Percentiles rank a stretch among this genome's conserved stretches.
Evolutionary conservation across 2,888 invertebrate genomes (phyloP).

Genomic region (Chalcis sispes): DNA sequence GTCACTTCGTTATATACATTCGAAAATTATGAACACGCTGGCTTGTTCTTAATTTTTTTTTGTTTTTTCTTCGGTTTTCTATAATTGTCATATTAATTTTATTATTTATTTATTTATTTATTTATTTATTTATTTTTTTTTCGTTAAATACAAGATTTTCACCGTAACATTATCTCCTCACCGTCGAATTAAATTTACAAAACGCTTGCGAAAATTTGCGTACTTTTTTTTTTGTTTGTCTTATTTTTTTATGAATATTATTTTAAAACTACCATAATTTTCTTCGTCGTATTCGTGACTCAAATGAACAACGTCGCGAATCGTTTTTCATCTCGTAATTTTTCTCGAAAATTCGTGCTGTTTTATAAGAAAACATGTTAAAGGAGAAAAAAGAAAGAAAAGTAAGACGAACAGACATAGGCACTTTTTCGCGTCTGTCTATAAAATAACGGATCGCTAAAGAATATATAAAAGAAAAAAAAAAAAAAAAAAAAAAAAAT

Average conservation of each 20-base stretch:
- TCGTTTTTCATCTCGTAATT: not conserved
- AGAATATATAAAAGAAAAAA: not conserved
- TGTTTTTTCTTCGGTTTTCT: not conserved
- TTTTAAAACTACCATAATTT: constrained; percentile 2
- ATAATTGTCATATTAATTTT: not conserved
- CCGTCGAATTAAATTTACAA: constrained; percentile 15
- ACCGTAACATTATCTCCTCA: not conserved
- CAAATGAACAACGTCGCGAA: not conserved
- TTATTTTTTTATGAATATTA: not conserved
- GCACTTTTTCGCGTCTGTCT: constrained; percentile 33
- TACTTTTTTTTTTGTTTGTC: not conserved
- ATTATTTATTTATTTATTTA: constrained; percentile 8
- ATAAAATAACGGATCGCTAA: not conserved
- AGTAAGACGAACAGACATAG: constrained; percentile 38
- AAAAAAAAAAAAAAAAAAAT: no score
- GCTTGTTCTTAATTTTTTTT: constrained; percentile 26
- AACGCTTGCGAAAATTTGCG: constrained; percentile 23
- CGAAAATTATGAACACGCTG: constrained; percentile 33
- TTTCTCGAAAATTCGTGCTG: no score
- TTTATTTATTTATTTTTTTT: constrained; percentile 5
- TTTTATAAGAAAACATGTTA: no score
- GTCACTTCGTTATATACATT: constrained; percentile 27
- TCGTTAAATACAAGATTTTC: no score
- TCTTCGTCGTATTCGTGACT: not conserved
- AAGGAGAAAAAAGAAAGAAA: no score